Evolutionary conservation across 92 coral and sea anemone genomes (phyloP).

Genomic region (Zoanthus sansibaricus): DNA sequence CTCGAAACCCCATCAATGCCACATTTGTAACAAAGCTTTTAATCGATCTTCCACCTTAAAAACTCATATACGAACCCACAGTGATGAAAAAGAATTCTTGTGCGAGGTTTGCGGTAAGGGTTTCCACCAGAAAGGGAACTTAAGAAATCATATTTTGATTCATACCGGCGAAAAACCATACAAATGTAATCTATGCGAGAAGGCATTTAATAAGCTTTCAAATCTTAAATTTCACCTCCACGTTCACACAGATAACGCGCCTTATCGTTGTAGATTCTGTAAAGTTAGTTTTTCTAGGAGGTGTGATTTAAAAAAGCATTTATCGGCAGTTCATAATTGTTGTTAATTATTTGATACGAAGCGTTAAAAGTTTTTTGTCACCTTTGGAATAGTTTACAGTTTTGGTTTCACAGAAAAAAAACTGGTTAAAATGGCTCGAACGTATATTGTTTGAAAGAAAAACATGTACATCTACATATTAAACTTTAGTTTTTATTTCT

Average conservation of each 20-base stretch:
- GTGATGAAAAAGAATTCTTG: conserved; percentile 79
- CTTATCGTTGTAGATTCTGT: conserved; percentile 79
- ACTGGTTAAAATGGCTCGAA: not conserved
- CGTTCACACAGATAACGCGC: conserved; percentile 86
- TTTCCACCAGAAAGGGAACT: conserved; percentile 91
- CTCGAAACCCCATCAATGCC: conserved; percentile 85
- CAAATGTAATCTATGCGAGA: conserved; percentile 79
- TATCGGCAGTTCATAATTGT: not conserved
- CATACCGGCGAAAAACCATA: conserved; percentile 93
- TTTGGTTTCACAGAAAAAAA: conserved; percentile 22
- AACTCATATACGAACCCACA: conserved; percentile 89
- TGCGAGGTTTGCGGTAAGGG: conserved; percentile 89
- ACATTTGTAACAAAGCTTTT: conserved; percentile 84
- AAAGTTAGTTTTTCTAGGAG: conserved; percentile 85
- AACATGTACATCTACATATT: not conserved
- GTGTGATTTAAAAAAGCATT: conserved; percentile 82
- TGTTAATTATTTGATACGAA: not conserved
- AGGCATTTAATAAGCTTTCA: conserved; percentile 90
- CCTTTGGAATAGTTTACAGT: conserved; percentile 1
- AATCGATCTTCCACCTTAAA: conserved; percentile 89
- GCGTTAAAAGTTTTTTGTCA: not conserved
- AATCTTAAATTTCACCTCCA: conserved; percentile 90
- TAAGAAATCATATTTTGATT: conserved; percentile 83
- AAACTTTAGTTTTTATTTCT: not conserved
- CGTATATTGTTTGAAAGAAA: not conserved